Base-by-base conservation (phyloP, 2,797 vertebrate genomes). In the Adelosebastes latens region DNA sequence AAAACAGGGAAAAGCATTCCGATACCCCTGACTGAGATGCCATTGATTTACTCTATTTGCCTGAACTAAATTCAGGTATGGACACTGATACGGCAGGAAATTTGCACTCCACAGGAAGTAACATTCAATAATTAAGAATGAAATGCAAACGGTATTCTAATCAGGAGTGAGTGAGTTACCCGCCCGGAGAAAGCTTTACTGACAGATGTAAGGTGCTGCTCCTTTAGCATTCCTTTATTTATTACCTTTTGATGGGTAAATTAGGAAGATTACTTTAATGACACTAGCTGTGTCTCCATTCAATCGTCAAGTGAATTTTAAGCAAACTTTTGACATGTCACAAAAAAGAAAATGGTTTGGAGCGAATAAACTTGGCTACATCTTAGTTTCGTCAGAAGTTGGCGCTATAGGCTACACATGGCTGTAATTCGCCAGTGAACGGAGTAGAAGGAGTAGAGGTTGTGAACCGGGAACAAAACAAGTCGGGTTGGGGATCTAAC, bases 21-120 rank as follows among this genome's bases (percentile, higher is more conserved):
- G 49, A 75, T 83, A 77, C 42, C 29, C 74, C 74, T 77, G 81
- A 79, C 73, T 74, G 79, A 83, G 76, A 76, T 34, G 61, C 9
- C 66, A 85, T 84, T 70, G 84, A 90, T 88, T 88, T 53, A 67
- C 29, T 59, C 49, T 11, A 39, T 75, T 88, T 83, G 78, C 32
- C 59, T 56, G 27, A 76, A 82, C 85, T 76, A 76, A 65, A 86
- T 82, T 86, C 84, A 89, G 77, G 31, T 83, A 58, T 64, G 53
- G 75, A 74, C 74, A 61, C 72, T 53, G 72, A 75, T 80, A 65
- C 49, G 71, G 82, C 12, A 63, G 79, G 74, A 89, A 86, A 83
- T 79, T 42, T 77, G 60, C 67, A 80, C 72, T 58, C 76, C 32
- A 73, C 79, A 87, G 77, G 77, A 89, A 75, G 56, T 80, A 29